Percentiles rank a stretch among this genome's conserved stretches.
Conservation (phyloP, 2,888 invertebrate species). For the Pycnomerus fuliginosus region DNA sequence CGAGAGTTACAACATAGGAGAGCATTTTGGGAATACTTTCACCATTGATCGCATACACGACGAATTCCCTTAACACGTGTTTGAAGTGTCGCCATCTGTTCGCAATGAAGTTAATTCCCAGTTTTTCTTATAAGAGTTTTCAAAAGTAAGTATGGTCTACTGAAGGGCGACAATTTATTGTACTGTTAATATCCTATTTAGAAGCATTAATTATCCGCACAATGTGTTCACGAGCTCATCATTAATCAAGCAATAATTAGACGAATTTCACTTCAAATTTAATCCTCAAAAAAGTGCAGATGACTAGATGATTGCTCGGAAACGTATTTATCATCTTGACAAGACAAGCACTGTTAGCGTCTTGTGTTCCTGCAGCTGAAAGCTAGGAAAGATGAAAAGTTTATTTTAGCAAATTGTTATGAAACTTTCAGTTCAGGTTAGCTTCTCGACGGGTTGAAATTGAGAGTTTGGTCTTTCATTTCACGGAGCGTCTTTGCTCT, state of each 20-base stretch:
- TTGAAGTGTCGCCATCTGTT: conserved; percentile 10
- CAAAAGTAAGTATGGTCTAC: not conserved
- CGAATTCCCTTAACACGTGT: conserved; percentile 15
- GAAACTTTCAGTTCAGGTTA: conserved; percentile 6
- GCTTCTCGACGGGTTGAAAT: too few relatives aligned
- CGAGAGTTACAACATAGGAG: conserved; percentile 12
- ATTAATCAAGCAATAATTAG: conserved; percentile 38
- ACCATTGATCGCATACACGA: conserved; percentile 15
- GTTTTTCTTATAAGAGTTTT: not conserved
- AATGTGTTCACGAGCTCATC: conserved; percentile 20
- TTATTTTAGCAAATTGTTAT: conserved; percentile 31
- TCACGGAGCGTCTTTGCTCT: too few relatives aligned
- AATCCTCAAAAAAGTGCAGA: conserved; percentile 37
- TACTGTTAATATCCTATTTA: too few relatives aligned
- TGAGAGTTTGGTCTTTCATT: too few relatives aligned
- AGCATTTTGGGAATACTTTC: conserved; percentile 22
- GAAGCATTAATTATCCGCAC: conserved; percentile 28
- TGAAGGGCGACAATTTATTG: too few relatives aligned
- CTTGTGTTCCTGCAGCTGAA: conserved; percentile 31
- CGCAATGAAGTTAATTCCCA: conserved; percentile 3
- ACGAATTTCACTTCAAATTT: conserved; percentile 34
- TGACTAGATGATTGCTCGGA: conserved; percentile 33
- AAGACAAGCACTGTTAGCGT: conserved; percentile 34
- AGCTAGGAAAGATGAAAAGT: conserved; percentile 29
- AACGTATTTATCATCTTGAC: conserved; percentile 39